phyloP scores from a whole-genome alignment of 2,113 vertebrate species.

The Triplophysa siluroides region DNA sequence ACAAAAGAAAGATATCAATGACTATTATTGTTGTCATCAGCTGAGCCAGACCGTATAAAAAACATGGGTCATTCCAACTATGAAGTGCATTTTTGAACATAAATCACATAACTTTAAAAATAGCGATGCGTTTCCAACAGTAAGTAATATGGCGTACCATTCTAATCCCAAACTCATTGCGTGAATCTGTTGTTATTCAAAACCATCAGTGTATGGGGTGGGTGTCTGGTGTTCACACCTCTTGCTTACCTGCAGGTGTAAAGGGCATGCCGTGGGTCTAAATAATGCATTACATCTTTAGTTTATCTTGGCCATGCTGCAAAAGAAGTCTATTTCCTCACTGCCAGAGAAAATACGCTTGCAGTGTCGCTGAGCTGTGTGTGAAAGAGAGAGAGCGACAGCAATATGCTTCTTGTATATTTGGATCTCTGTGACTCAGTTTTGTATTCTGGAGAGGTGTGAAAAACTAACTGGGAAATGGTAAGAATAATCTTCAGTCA shows the following conservation, averaged over 20 bases:
- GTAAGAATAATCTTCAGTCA: conserved; percentile 61
- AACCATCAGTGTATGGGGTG: not conserved
- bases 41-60: too few relatives aligned
- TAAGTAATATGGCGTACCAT: not conserved
- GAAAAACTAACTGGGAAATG: conserved; percentile 46
- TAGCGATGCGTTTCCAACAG: too few relatives aligned
- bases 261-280: conserved; percentile 28
- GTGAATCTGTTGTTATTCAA: not conserved
- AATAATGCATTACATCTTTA: conserved; percentile 40
- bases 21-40: too few relatives aligned
- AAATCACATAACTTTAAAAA: too few relatives aligned
- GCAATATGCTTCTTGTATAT: conserved; percentile 42
- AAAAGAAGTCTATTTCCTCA: conserved; percentile 38
- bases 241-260: conserved; percentile 1
- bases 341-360: conserved; percentile 29
- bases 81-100: too few relatives aligned
- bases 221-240: conserved; percentile 20
- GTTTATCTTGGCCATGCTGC: conserved; percentile 23
- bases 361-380: conserved; percentile 18
- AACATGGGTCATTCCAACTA: too few relatives aligned
- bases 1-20: too few relatives aligned
- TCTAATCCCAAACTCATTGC: not conserved
- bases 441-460: conserved; percentile 42
- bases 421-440: conserved; percentile 55
- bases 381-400: conserved; percentile 33